phyloP scores from a whole-genome alignment of 2,888 invertebrate species.

The Cataglyphis altisquamis region DNA sequence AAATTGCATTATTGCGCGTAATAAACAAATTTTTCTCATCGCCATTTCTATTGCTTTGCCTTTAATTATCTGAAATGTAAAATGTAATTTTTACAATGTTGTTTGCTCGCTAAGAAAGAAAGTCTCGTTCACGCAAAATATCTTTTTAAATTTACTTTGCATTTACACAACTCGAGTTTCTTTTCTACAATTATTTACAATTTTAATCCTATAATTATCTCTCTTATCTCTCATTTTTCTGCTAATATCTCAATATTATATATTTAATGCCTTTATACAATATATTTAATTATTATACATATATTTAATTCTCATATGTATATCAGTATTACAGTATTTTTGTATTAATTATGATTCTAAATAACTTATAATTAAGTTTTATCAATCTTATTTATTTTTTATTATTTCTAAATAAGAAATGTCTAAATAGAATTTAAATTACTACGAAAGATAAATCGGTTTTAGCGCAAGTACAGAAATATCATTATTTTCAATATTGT shows the following conservation, averaged over 20 bases:
- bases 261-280: neutral
- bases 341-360: neutral
- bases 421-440: neutral
- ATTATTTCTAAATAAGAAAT: neutral
- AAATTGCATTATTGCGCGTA: neutral
- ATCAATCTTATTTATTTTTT: neutral
- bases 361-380: neutral
- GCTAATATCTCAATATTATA: neutral
- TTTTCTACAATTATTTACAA: neutral
- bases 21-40: slow-evolving; percentile 1
- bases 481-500: neutral
- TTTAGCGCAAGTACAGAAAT: neutral
- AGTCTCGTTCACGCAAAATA: neutral
- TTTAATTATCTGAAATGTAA: slow-evolving; percentile 11
- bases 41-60: neutral
- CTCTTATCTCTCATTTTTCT: neutral
- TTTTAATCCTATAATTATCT: neutral
- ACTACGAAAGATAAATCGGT: neutral
- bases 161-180: neutral
- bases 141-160: neutral
- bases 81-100: slow-evolving; percentile 12
- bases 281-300: neutral
- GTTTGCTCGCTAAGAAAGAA: neutral
- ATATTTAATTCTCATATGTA: neutral
- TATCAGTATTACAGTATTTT: neutral